These are phyloP conservation scores for Amiota mariae DNA, from an alignment of 2,888 invertebrate species.

Conservation along the genomic window DNA sequence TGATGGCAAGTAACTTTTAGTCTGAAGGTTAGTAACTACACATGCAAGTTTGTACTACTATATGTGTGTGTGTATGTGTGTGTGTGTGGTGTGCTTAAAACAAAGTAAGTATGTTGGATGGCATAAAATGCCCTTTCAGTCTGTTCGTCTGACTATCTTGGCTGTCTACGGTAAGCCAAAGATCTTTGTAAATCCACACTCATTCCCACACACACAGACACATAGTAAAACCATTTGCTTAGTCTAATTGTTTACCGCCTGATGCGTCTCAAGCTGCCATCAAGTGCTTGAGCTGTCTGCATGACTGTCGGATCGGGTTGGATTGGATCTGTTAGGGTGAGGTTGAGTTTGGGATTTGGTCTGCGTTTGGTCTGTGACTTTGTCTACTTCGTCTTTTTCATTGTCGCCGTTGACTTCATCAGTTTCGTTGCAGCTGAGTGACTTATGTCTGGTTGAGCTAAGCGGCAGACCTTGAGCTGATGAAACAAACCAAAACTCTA, in stretches of 20 bases:
- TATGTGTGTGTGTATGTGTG: conserved; percentile 7
- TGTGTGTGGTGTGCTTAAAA: conserved; percentile 16
- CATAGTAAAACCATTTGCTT: neutral
- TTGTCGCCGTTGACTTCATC: neutral
- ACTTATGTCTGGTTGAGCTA: conserved; percentile 58
- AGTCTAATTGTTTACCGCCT: conserved; percentile 24
- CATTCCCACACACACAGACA: no score
- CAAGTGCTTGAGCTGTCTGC: conserved; percentile 21
- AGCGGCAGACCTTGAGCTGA: conserved; percentile 30
- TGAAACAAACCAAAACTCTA: conserved; percentile 37
- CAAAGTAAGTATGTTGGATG: conserved; percentile 2
- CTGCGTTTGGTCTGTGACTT: neutral
- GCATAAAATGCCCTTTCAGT: neutral
- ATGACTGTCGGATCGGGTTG: neutral
- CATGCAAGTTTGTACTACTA: neutral
- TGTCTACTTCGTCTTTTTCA: neutral
- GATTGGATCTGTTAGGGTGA: no score
- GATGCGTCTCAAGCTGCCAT: conserved; percentile 23
- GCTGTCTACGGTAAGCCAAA: conserved; percentile 28
- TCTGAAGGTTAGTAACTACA: conserved; percentile 53
- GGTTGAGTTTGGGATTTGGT: neutral
- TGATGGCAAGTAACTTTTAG: conserved; percentile 48
- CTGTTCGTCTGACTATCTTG: conserved; percentile 58
- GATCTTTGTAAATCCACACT: no score
- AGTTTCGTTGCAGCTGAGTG: conserved; percentile 12